These are phyloP conservation scores for Echinometra lucunter DNA, from an alignment of 53 echinoderm and acorn worm genomes.

Conservation along the genomic window DNA sequence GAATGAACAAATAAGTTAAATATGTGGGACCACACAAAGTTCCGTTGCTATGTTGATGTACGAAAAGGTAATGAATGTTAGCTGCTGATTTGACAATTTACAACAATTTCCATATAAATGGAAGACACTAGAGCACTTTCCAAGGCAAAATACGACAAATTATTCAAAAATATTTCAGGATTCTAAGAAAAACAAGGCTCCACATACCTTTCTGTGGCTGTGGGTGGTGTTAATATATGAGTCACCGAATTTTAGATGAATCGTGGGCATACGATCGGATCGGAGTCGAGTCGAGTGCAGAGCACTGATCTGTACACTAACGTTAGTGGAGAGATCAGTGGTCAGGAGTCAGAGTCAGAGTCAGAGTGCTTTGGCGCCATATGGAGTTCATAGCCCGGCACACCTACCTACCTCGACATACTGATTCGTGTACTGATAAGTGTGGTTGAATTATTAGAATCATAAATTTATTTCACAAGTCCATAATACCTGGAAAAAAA, in stretches of 20 bases:
- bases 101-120: background rate
- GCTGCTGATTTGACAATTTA: background rate
- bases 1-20: background rate
- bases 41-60: background rate
- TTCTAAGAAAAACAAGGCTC: background rate
- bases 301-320: too few species aligned
- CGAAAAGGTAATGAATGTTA: too few species aligned
- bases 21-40: background rate
- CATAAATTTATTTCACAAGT: too few species aligned
- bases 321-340: too few species aligned
- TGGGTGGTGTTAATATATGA: background rate
- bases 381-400: background rate
- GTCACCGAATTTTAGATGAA: background rate
- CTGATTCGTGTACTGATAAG: too few species aligned
- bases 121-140: background rate
- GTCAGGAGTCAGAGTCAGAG: too few species aligned
- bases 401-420: too few species aligned
- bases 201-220: background rate
- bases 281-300: background rate
- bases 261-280: background rate
- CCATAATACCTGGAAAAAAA: too few species aligned
- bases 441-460: too few species aligned
- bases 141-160: background rate
- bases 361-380: constrained; percentile 31
- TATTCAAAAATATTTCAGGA: background rate